Evolutionary conservation across 2,797 vertebrate species (phyloP), one percentile per base, ranked within the genome.

Genomic region (Malurus splendens): DNA sequence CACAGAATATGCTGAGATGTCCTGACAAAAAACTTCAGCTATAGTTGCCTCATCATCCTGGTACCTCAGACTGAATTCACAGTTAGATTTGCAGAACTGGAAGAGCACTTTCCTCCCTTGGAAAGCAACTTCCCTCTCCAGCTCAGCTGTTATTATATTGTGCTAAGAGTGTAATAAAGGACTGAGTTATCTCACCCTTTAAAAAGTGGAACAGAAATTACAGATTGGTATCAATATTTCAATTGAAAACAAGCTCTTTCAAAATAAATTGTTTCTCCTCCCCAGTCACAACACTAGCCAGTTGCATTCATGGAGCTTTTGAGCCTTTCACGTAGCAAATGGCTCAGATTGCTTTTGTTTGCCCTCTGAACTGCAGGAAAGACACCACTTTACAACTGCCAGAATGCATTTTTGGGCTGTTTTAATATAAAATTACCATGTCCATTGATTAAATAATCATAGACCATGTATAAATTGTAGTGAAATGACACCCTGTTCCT

Each of bases 331-430:
- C 48, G 33, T 55, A 81, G 24, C 15, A 87, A 90, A 75, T 44
- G 60, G 47, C 39, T 23, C 56, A 15, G 36, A 51, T 12, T 33
- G 60, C 36, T 89, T 85, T 44, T 19, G n/a, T 55, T 77, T 92
- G 73, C 33, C 52, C 66, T 87, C 52, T 86, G 60, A 87, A 60
- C 66, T 52, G 38, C 18, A 28, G 55, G 20, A 66, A 47, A 89
- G 18, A 57, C 20, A 42, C 5, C 24, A 18, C 54, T 77, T 80
- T 48, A 65, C 38, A 83, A 20, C 18, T 17, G 59, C 28, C 70
- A 42, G 25, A 61, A 78, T 0, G 0, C 11, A 3, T 47, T 76
- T 39, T 42, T 59, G 61, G 42, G 42, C 13, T 0, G 0, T 57
- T 78, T 17, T 33, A 44, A 74, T n/a, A 42, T 3, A 42, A 75